These are phyloP conservation scores for Sardinella longiceps DNA, from an alignment of 2,797 vertebrate species.

Conservation along the genomic window DNA sequence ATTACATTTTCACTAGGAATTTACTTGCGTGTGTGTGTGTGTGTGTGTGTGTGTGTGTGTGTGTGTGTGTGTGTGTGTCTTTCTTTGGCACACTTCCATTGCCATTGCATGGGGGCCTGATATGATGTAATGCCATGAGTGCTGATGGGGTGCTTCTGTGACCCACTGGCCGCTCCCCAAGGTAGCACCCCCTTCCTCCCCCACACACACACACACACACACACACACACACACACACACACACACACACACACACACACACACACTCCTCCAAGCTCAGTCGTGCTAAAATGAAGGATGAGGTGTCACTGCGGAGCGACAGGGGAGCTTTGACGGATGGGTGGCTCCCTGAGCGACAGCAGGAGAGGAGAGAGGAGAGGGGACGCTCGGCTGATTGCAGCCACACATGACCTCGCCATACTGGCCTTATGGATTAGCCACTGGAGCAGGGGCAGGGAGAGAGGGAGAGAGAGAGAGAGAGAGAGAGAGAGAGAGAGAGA, in stretches of 20 bases:
- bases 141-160: background rate
- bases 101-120: background rate
- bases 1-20: background rate
- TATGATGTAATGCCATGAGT: conserved; percentile 5
- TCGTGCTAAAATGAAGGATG: background rate
- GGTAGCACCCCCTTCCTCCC: background rate
- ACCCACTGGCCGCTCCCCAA: background rate
- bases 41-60: background rate
- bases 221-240: too few relatives aligned
- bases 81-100: background rate
- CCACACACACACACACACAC: too few relatives aligned
- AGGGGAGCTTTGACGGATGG: conserved; percentile 34
- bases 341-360: conserved; percentile 49
- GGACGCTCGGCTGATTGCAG: conserved; percentile 37
- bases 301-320: conserved; percentile 21
- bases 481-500: conserved; percentile 7
- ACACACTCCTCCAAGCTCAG: too few relatives aligned
- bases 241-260: too few relatives aligned
- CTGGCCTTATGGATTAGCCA: conserved; percentile 57
- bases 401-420: conserved; percentile 52
- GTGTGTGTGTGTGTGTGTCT: background rate
- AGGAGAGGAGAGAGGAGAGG: conserved; percentile 48
- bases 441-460: conserved; percentile 54
- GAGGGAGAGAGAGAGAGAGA: background rate
- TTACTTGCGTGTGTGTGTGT: background rate